Percentiles rank a stretch among this genome's conserved stretches.
Conservation (phyloP, 2,888 invertebrate genomes). For the Proisotoma minuta region DNA sequence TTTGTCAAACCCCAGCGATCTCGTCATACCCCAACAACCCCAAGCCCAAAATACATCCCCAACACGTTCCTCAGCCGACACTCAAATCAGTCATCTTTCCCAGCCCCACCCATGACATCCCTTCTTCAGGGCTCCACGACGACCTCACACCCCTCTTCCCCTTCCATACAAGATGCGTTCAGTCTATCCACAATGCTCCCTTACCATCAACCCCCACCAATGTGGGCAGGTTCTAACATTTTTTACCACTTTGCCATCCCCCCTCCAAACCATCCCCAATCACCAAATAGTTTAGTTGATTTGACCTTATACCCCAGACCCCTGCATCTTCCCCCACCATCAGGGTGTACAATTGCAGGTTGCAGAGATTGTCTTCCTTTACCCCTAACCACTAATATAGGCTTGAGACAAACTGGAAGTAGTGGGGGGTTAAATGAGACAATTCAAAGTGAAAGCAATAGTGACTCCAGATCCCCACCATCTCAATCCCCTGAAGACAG, state of each 20-base stretch:
- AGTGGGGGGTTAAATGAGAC: background rate
- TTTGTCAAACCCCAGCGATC: conserved; percentile 46
- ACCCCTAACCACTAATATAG: background rate
- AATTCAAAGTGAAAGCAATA: conserved; percentile 9
- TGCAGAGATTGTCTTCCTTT: conserved; percentile 39
- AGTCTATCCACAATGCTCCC: conserved; percentile 23
- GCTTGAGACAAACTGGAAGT: too few species aligned
- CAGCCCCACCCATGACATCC: background rate
- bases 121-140: background rate
- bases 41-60: background rate
- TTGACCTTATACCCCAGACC: conserved; percentile 28
- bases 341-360: conserved; percentile 44
- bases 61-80: too few species aligned
- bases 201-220: conserved; percentile 41
- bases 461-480: conserved; percentile 20
- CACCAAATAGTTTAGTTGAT: conserved; percentile 14
- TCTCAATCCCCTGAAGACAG: conserved; percentile 8
- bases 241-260: conserved; percentile 47
- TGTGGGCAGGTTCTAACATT: conserved; percentile 46
- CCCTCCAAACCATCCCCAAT: conserved; percentile 28
- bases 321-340: conserved; percentile 38
- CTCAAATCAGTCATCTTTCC: too few species aligned
- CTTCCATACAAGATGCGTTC: background rate
- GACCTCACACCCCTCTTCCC: background rate
- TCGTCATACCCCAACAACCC: conserved; percentile 13